A percentile compares a stretch with the other conserved stretches of the same genome.
Conservation (phyloP, 35 echinoderm and acorn worm species). For the Ophiothrix spiculata region DNA sequence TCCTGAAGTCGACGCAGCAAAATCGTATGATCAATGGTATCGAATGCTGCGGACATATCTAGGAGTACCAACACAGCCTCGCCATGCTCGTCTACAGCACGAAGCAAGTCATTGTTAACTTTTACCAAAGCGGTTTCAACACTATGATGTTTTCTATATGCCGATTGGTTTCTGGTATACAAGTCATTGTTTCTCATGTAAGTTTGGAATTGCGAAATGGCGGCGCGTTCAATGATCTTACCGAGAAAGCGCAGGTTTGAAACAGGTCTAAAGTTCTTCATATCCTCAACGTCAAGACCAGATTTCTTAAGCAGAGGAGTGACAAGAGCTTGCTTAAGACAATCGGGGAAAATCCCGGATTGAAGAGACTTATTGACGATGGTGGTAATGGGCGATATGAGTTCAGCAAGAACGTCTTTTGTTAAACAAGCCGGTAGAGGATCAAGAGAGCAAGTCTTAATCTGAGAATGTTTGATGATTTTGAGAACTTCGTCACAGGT, state of each 20-base stretch:
- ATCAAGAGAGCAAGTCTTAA: slow-evolving; percentile 43
- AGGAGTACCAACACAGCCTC: slow-evolving; percentile 20
- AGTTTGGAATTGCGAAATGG: background rate
- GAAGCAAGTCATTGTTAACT: slow-evolving; percentile 29
- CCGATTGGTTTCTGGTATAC: slow-evolving; percentile 7
- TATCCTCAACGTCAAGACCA: background rate
- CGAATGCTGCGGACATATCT: slow-evolving; percentile 23
- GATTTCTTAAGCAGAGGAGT: slow-evolving; percentile 55
- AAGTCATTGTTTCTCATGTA: slow-evolving; percentile 9
- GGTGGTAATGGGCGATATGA: slow-evolving; percentile 31
- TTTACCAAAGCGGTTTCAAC: slow-evolving; percentile 24
- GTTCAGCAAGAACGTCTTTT: slow-evolving; percentile 11
- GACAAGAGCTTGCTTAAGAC: slow-evolving; percentile 17
- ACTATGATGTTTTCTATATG: slow-evolving; percentile 25
- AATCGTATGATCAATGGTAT: slow-evolving; percentile 24
- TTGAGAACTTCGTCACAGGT: background rate
- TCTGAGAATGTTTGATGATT: slow-evolving; percentile 25
- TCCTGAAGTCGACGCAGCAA: background rate
- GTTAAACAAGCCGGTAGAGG: slow-evolving; percentile 37
- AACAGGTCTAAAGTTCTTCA: background rate
- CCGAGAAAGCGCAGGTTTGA: slow-evolving; percentile 18
- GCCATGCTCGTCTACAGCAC: background rate
- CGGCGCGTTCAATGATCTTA: slow-evolving; percentile 31
- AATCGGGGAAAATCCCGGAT: slow-evolving; percentile 31
- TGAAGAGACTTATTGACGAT: slow-evolving; percentile 55